Percentiles rank a stretch among this genome's conserved stretches.
Evolutionary conservation across 1,140 invertebrate species (phyloP).

Genomic region (Cydia pomonella): DNA sequence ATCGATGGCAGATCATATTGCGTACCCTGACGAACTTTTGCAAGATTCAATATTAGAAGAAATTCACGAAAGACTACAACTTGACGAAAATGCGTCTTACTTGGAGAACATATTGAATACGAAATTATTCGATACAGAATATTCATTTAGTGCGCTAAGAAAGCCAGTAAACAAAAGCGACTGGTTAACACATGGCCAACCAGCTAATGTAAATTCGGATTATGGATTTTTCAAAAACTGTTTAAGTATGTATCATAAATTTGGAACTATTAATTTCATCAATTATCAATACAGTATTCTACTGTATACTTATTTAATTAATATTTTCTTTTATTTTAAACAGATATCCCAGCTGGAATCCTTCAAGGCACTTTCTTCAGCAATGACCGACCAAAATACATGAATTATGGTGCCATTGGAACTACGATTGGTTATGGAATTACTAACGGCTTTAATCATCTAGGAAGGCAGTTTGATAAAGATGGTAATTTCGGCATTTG

Average conservation of each 20-base stretch:
- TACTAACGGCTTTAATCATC: constrained; percentile 93
- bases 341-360: constrained; percentile 94
- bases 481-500: constrained; percentile 92
- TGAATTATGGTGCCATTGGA: constrained; percentile 96
- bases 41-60: no score
- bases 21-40: constrained; percentile 91
- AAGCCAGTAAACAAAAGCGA: constrained; percentile 91
- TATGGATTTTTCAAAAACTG: constrained; percentile 92
- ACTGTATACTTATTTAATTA: no score
- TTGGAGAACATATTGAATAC: constrained; percentile 88
- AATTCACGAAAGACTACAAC: no score
- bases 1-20: constrained; percentile 89
- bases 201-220: constrained; percentile 91
- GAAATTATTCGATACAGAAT: constrained; percentile 88
- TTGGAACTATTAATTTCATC: no score
- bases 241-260: constrained; percentile 87
- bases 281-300: no score
- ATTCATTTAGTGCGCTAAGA: constrained; percentile 87
- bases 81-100: constrained; percentile 86
- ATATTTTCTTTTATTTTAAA: no score
- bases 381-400: constrained; percentile 90
- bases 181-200: constrained; percentile 88
- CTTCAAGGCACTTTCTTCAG: constrained; percentile 94
- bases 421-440: constrained; percentile 97
- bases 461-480: constrained; percentile 94